These are phyloP conservation scores for Plutomurus gul DNA, from an alignment of 1,140 invertebrate genomes.

Conservation along the genomic window DNA sequence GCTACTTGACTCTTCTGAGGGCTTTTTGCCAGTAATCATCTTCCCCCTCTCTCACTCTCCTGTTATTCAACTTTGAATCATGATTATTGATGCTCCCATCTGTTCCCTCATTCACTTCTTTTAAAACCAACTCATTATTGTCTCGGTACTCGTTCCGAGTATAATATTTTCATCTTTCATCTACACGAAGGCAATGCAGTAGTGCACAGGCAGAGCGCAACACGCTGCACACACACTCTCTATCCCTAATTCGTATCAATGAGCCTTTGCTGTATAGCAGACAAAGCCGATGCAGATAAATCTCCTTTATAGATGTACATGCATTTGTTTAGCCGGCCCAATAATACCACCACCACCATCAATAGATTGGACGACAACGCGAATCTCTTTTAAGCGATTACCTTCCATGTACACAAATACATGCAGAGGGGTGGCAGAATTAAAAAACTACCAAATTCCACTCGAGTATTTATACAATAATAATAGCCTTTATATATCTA, in stretches of 20 bases:
- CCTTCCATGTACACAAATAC: no score
- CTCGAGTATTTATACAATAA: no score
- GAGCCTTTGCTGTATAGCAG: not conserved
- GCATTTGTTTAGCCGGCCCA: no score
- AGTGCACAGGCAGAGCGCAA: not conserved
- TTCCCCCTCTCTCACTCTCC: not conserved
- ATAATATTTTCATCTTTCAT: not conserved
- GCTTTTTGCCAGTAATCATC: conserved; percentile 23
- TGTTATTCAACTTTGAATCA: conserved; percentile 43
- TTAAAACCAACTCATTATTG: conserved; percentile 28
- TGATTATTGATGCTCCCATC: conserved; percentile 46
- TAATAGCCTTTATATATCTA: no score
- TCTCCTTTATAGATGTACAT: no score
- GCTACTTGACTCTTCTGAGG: not conserved
- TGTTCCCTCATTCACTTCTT: conserved; percentile 40
- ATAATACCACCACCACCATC: no score
- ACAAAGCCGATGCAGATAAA: not conserved
- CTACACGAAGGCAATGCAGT: not conserved
- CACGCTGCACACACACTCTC: no score
- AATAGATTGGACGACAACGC: no score
- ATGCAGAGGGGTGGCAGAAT: no score
- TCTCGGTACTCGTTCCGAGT: not conserved
- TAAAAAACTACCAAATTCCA: no score
- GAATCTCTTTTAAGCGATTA: no score
- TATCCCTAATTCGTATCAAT: no score